Percentiles rank a stretch among this genome's conserved stretches.
These are phyloP conservation scores for Metacarcinus magister DNA, from an alignment of 2,888 invertebrate genomes.

Conservation along the genomic window DNA sequence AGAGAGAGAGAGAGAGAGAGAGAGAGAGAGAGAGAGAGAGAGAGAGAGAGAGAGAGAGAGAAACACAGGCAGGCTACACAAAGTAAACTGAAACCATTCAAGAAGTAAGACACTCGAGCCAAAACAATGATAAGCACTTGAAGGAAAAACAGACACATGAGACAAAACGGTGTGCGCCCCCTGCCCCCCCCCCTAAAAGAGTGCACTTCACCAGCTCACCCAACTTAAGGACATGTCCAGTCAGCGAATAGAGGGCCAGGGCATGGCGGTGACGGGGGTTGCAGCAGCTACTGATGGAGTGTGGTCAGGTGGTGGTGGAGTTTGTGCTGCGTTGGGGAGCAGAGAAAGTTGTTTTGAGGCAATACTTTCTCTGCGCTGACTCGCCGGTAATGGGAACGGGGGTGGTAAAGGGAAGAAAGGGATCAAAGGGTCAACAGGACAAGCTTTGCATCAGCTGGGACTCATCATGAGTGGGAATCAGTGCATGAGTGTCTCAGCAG, in stretches of 20 bases:
- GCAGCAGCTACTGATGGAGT: not conserved
- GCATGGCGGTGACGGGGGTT: not conserved
- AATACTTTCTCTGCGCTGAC: slow-evolving; percentile 33
- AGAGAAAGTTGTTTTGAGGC: slow-evolving; percentile 40
- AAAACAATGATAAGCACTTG: not conserved
- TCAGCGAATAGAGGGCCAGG: not conserved
- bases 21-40: not conserved
- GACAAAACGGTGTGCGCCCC: not conserved
- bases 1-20: not conserved
- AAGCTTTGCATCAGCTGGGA: not conserved
- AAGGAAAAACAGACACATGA: not conserved
- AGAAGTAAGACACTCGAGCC: not conserved
- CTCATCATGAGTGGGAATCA: not conserved
- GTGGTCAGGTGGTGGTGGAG: not conserved
- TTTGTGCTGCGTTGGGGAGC: not conserved
- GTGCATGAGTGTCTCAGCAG: not conserved
- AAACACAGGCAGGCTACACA: not conserved
- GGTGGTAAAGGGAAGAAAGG: not conserved
- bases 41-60: slow-evolving; percentile 26
- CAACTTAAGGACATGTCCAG: not conserved
- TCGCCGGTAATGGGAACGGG: not conserved
- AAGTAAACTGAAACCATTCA: not conserved
- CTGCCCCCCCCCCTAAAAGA: not conserved
- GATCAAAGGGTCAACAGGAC: not conserved
- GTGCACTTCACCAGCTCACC: slow-evolving; percentile 32